phyloP scores from a whole-genome alignment of 2,113 vertebrate genomes.

The Phalacrocorax aristotelis region DNA sequence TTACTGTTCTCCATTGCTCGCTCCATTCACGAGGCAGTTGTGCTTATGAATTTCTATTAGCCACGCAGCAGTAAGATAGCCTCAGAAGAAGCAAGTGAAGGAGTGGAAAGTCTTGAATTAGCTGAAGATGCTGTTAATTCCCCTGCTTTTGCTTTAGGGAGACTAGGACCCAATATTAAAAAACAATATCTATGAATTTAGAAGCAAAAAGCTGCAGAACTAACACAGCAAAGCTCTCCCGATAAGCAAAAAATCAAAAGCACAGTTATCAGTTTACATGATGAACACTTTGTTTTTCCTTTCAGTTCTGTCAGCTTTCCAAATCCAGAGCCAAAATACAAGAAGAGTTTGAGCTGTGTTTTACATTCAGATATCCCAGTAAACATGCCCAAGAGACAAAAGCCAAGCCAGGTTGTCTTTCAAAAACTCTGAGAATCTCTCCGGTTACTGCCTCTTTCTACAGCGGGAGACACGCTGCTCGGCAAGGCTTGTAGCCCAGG shows the following conservation, averaged over 20 bases:
- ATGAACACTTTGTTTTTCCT: constrained; percentile 45
- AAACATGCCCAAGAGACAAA: constrained; percentile 1
- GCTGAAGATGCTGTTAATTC: background rate
- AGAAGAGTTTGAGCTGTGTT: background rate
- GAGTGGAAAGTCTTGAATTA: background rate
- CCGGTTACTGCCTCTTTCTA: background rate
- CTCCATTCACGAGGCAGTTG: background rate
- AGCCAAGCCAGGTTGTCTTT: background rate
- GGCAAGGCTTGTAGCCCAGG: background rate
- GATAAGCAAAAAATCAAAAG: background rate
- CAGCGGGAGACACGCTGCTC: background rate
- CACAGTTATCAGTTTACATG: constrained; percentile 29
- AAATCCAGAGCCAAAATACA: constrained; percentile 12
- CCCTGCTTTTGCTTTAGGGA: background rate
- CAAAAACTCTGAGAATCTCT: background rate
- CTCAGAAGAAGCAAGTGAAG: background rate
- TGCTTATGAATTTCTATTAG: background rate
- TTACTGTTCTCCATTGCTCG: background rate
- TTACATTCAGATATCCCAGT: background rate
- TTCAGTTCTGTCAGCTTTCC: constrained; percentile 51
- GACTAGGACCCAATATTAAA: background rate
- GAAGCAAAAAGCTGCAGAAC: background rate
- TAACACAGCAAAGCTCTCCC: background rate
- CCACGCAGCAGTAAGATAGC: background rate
- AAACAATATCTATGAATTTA: background rate